Conservation (phyloP, 2,888 invertebrate genomes). For the Pegoplata infirma region DNA sequence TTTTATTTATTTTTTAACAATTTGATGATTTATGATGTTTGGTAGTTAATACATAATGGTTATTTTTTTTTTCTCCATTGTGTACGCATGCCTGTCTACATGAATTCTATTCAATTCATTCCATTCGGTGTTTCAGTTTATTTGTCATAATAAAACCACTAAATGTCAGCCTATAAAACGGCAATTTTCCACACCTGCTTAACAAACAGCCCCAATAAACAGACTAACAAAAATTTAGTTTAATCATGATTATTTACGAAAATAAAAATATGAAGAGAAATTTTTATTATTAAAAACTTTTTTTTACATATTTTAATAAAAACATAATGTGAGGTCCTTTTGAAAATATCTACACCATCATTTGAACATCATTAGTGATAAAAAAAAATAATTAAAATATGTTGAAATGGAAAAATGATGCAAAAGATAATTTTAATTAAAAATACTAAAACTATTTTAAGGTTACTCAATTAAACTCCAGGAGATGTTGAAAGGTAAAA, state of each 20-base stretch:
- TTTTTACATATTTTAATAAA: conserved; percentile 30
- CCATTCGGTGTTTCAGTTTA: conserved; percentile 50
- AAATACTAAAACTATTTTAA: not conserved
- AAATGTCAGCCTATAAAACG: conserved; percentile 73
- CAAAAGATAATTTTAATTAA: not conserved
- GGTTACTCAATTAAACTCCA: too few relatives aligned
- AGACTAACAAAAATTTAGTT: conserved; percentile 21
- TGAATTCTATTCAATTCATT: conserved; percentile 24
- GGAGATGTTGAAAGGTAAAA: not conserved
- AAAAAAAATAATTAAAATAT: conserved; percentile 21
- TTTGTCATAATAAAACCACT: conserved; percentile 69
- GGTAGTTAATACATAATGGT: not conserved
- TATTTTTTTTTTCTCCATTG: not conserved
- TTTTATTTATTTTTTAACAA: conserved; percentile 17
- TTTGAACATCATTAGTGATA: conserved; percentile 22
- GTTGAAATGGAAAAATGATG: not conserved
- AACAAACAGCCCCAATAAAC: conserved; percentile 37
- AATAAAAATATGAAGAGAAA: not conserved
- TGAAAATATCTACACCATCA: conserved; percentile 1
- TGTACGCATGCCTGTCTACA: not conserved
- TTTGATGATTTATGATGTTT: conserved; percentile 49
- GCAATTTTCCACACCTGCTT: conserved; percentile 76
- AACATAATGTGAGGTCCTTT: conserved; percentile 49
- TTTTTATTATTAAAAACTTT: conserved; percentile 18
- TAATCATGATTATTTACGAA: conserved; percentile 22